A percentile compares a stretch with the other conserved stretches of the same genome.
Evolutionary conservation across 1,140 invertebrate species (phyloP).

Genomic region (Drosophila neocordata): DNA sequence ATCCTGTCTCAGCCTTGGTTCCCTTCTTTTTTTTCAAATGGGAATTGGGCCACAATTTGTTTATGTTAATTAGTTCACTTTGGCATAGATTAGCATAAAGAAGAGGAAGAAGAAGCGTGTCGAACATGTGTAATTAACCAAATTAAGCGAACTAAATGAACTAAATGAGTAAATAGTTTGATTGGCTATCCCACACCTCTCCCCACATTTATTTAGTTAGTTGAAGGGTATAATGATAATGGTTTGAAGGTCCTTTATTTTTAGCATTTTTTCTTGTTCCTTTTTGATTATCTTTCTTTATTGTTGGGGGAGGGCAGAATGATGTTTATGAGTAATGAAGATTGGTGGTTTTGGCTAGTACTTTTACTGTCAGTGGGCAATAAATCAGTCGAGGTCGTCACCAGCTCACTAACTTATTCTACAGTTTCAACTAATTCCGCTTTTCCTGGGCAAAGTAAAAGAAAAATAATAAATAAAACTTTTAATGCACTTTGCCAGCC

Average conservation of each 20-base stretch:
- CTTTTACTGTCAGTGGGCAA: neutral
- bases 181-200: neutral
- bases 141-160: slow-evolving; percentile 69
- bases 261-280: slow-evolving; percentile 1
- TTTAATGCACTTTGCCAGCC: slow-evolving; percentile 38
- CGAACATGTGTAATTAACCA: slow-evolving; percentile 68
- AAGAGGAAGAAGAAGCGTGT: slow-evolving; percentile 19
- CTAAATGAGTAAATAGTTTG: slow-evolving; percentile 49
- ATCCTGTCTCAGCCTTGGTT: slow-evolving; percentile 4
- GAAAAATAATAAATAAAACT: slow-evolving; percentile 19
- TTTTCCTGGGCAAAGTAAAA: neutral
- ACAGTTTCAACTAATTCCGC: neutral
- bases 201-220: neutral
- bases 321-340: slow-evolving; percentile 5
- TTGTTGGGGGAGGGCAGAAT: neutral
- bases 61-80: slow-evolving; percentile 72
- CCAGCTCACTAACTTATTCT: too few relatives aligned
- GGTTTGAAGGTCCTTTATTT: slow-evolving; percentile 39
- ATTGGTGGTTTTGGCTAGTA: too few relatives aligned
- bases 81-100: slow-evolving; percentile 47
- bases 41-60: slow-evolving; percentile 70
- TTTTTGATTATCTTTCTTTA: too few relatives aligned
- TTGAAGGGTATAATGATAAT: neutral
- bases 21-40: slow-evolving; percentile 29
- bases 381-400: slow-evolving; percentile 46